Conservation (phyloP, 2,113 vertebrate genomes). For the Hymenochirus boettgeri region DNA sequence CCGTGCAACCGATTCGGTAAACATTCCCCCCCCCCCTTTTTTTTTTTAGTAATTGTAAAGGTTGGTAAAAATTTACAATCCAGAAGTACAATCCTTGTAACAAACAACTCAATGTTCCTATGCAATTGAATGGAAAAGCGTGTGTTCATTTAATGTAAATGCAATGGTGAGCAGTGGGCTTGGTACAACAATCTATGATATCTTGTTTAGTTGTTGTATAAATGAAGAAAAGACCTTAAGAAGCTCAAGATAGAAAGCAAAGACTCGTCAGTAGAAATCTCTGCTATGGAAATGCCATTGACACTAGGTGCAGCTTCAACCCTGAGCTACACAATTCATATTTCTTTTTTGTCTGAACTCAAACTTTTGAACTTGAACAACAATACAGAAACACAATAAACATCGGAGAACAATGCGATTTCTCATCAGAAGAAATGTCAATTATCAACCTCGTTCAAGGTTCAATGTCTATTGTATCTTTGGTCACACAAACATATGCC, state of each 20-base stretch:
- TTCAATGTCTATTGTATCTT: conserved; percentile 36
- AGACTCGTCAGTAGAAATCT: neutral
- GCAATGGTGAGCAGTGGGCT: neutral
- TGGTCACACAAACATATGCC: conserved; percentile 30
- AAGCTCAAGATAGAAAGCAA: neutral
- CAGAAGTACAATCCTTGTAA: no score
- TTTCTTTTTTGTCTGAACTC: conserved; percentile 19
- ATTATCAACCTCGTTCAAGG: conserved; percentile 24
- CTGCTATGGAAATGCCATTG: neutral
- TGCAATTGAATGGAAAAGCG: no score
- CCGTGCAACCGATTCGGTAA: no score
- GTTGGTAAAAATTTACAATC: no score
- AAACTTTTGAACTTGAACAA: conserved; percentile 36
- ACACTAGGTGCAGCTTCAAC: conserved; percentile 17
- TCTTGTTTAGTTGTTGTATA: neutral
- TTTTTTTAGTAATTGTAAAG: no score
- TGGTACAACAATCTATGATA: neutral
- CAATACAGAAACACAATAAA: conserved; percentile 38
- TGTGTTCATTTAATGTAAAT: neutral
- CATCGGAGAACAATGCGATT: conserved; percentile 34
- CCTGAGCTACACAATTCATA: conserved; percentile 21
- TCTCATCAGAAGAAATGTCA: conserved; percentile 37
- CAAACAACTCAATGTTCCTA: no score
- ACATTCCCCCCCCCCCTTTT: no score
- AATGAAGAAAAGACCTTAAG: neutral